These are phyloP conservation scores for Hippocampus mohnikei DNA, from an alignment of 2,113 vertebrate species.

Conservation along the genomic window DNA sequence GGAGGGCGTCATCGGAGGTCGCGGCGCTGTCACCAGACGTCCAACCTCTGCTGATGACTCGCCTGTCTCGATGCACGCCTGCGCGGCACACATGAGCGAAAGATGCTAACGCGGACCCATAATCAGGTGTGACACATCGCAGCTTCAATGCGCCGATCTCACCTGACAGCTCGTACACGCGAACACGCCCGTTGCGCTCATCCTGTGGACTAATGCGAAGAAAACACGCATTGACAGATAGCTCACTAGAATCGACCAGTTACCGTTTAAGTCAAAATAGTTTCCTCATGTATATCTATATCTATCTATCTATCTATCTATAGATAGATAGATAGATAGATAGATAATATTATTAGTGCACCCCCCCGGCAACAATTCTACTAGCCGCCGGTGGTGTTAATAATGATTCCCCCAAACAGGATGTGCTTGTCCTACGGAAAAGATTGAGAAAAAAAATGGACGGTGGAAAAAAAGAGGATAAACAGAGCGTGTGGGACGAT, in stretches of 20 bases:
- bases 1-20: constrained; percentile 69
- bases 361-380: no score
- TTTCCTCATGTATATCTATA: no score
- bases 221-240: constrained; percentile 61
- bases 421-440: constrained; percentile 21
- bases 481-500: constrained; percentile 52
- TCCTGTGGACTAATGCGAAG: constrained; percentile 33
- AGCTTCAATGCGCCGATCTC: constrained; percentile 58
- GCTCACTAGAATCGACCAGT: constrained; percentile 72
- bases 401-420: background rate
- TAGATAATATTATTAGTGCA: no score
- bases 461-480: constrained; percentile 3
- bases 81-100: constrained; percentile 8
- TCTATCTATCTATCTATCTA: no score
- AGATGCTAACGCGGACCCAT: constrained; percentile 49
- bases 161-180: constrained; percentile 63
- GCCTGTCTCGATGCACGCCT: constrained; percentile 30
- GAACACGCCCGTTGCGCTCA: constrained; percentile 21
- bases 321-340: no score
- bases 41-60: constrained; percentile 51
- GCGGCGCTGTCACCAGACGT: constrained; percentile 50
- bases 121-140: constrained; percentile 73
- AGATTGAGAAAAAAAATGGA: constrained; percentile 12
- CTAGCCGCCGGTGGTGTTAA: no score
- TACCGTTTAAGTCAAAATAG: no score